phyloP scores from a whole-genome alignment of 2,113 vertebrate genomes.

The Peromyscus polionotus region DNA sequence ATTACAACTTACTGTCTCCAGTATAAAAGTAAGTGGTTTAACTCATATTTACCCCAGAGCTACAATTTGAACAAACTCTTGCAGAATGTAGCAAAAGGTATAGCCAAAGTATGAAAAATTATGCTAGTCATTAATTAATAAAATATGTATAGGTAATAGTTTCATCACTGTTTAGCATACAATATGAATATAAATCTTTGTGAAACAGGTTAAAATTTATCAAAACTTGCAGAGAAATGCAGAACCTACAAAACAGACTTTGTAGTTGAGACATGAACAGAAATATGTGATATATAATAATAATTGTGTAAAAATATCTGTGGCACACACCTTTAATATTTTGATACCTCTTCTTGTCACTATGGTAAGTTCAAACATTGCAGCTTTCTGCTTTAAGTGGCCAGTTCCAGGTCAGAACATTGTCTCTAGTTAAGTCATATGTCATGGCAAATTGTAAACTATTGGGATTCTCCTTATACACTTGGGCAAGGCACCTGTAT shows the following conservation, averaged over 20 bases:
- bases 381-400: neutral
- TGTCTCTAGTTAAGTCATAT: neutral
- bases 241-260: neutral
- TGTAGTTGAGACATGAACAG: neutral
- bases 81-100: neutral
- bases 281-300: neutral
- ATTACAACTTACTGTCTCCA: neutral
- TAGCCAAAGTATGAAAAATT: neutral
- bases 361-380: too few species aligned
- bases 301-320: neutral
- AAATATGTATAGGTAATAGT: neutral
- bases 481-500: too few species aligned
- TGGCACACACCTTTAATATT: too few species aligned
- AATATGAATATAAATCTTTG: neutral
- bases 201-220: neutral
- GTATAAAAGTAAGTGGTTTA: neutral
- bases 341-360: neutral
- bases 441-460: neutral
- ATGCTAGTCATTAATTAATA: too few species aligned
- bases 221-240: neutral
- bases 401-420: accelerated
- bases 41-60: too few species aligned
- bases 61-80: neutral
- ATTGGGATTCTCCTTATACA: neutral
- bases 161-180: neutral